phyloP scores from a whole-genome alignment of 2,113 vertebrate genomes.

The Myiopsitta monachus region DNA sequence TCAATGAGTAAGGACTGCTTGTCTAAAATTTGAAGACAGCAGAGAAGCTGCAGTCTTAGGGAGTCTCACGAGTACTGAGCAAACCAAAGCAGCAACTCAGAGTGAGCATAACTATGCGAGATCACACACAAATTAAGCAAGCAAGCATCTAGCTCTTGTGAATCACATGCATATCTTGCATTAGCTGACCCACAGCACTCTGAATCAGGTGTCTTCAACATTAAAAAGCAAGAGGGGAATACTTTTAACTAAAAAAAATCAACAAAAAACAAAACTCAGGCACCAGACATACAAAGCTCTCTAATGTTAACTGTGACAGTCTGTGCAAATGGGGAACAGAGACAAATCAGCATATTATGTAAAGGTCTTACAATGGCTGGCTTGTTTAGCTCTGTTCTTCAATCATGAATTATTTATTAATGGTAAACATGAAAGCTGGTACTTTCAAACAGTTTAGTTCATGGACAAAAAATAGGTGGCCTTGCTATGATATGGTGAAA shows the following conservation, averaged over 20 bases:
- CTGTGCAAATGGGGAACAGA: background rate
- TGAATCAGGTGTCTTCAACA: background rate
- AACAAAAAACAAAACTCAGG: background rate
- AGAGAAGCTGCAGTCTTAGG: background rate
- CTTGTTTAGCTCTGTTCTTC: background rate
- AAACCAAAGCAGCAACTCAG: background rate
- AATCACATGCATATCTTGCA: rapidly evolving
- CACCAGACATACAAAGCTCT: background rate
- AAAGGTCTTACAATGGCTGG: background rate
- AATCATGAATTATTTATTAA: background rate
- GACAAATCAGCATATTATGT: background rate
- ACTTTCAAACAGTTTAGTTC: background rate
- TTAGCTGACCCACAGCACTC: background rate
- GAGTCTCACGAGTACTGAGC: background rate
- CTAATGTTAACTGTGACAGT: background rate
- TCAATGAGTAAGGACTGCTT: background rate
- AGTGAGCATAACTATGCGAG: rapidly evolving
- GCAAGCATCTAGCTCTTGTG: background rate
- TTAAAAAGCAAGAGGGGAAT: background rate
- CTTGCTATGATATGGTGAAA: background rate
- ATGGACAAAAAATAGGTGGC: background rate
- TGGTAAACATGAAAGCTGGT: background rate
- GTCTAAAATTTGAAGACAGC: background rate
- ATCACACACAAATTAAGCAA: background rate
- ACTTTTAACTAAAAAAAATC: background rate